phyloP scores from a whole-genome alignment of 2,888 invertebrate species.

The Aphidius colemani region DNA sequence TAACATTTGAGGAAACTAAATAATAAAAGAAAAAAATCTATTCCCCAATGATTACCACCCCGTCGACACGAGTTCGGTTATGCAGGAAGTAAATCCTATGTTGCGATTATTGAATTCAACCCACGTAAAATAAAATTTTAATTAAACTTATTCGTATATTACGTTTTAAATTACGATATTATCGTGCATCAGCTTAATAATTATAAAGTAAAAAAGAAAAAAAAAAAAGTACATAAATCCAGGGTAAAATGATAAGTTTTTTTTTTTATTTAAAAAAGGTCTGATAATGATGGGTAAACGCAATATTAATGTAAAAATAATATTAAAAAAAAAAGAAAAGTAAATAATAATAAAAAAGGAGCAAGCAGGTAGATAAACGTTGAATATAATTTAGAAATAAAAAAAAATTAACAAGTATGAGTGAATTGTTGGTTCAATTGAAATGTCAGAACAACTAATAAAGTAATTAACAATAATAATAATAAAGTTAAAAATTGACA shows the following conservation, averaged over 20 bases:
- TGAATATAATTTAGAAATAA: conserved; percentile 16
- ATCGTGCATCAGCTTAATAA: too few species aligned
- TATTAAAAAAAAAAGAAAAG: conserved; percentile 36
- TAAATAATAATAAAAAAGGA: conserved; percentile 23
- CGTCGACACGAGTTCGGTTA: too few species aligned
- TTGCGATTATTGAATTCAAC: background rate
- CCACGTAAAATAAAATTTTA: background rate
- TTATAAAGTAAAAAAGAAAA: conserved; percentile 1
- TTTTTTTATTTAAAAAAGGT: conserved; percentile 49
- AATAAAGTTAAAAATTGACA: conserved; percentile 19
- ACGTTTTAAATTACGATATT: too few species aligned
- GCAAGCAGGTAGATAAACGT: conserved; percentile 23
- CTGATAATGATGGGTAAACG: conserved; percentile 38
- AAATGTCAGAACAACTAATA: conserved; percentile 13
- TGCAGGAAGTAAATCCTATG: background rate
- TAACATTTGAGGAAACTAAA: too few species aligned
- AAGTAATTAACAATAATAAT: conserved; percentile 11
- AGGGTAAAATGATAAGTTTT: conserved; percentile 48
- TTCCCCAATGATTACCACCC: too few species aligned
- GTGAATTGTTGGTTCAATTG: background rate
- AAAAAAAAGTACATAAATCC: conserved; percentile 50
- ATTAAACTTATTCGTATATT: too few species aligned
- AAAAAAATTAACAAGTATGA: conserved; percentile 20
- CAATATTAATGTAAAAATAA: conserved; percentile 46
- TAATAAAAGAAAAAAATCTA: too few species aligned